Evolutionary conservation across 2,113 vertebrate species (phyloP).

Genomic region (Probosciger aterrimus): DNA sequence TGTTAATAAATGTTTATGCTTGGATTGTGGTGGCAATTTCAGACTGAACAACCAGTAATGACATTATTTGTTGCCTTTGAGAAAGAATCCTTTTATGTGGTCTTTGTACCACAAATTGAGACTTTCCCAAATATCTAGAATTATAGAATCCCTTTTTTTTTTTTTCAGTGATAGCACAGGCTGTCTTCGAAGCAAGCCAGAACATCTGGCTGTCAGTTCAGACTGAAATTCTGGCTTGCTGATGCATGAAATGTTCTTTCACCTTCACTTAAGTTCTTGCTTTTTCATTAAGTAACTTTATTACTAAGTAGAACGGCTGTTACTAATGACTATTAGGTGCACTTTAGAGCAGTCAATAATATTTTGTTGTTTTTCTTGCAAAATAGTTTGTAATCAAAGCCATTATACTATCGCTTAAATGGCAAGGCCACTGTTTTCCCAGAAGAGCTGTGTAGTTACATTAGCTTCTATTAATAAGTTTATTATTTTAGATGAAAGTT

Average conservation of each 20-base stretch:
- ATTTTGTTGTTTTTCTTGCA: neutral
- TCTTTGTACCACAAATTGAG: neutral
- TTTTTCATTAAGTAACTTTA: too few relatives aligned
- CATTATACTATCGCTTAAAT: neutral
- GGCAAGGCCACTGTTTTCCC: neutral
- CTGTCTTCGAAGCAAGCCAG: neutral
- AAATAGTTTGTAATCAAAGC: neutral
- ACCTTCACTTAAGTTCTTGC: too few relatives aligned
- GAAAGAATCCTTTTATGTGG: neutral
- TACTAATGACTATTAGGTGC: neutral
- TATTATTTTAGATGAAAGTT: constrained; percentile 39
- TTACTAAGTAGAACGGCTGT: neutral
- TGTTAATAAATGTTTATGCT: neutral
- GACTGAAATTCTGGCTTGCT: neutral
- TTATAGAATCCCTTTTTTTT: neutral
- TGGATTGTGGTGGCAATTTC: neutral
- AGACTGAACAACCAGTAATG: neutral
- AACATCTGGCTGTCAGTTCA: neutral
- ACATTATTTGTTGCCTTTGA: neutral
- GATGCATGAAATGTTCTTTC: too few relatives aligned
- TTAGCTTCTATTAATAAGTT: constrained; percentile 31
- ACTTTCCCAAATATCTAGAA: neutral
- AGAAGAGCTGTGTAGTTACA: neutral
- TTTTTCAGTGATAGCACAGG: neutral
- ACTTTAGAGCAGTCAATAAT: neutral